A percentile compares a stretch with the other conserved stretches of the same genome.
Evolutionary conservation across 2,888 invertebrate species (phyloP).

Genomic region (Tenodera sinensis): DNA sequence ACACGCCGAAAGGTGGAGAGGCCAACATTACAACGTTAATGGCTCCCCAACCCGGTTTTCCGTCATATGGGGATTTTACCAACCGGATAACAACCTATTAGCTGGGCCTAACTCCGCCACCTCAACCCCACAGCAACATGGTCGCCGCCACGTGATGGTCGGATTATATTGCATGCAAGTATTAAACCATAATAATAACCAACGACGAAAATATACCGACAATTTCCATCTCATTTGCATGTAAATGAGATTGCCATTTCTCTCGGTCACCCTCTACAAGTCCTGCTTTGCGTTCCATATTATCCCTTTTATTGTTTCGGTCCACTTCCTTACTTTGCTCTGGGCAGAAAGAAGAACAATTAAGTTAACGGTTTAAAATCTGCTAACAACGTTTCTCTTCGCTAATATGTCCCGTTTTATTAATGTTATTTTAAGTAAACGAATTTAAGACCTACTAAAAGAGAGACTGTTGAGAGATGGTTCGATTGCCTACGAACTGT

Average conservation of each 20-base stretch:
- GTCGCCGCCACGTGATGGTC: conserved; percentile 19
- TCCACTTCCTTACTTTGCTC: not conserved
- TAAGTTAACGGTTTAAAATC: not conserved
- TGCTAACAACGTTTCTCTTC: no score
- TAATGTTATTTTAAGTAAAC: no score
- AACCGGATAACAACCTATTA: conserved; percentile 30
- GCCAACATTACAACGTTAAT: not conserved
- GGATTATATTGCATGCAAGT: conserved; percentile 27
- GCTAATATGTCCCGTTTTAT: no score
- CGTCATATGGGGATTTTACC: conserved; percentile 27
- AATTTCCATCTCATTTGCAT: conserved; percentile 33
- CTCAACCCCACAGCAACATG: not conserved
- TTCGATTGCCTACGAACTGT: no score
- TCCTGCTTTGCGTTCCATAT: not conserved
- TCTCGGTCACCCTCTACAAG: not conserved
- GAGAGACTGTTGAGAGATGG: no score
- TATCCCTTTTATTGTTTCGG: not conserved
- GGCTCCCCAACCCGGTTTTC: not conserved
- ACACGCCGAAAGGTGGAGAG: conserved; percentile 2
- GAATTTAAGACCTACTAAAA: no score
- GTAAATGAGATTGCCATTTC: conserved; percentile 30
- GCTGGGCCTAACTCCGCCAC: conserved; percentile 8
- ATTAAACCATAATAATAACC: conserved; percentile 31
- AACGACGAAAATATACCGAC: conserved; percentile 28
- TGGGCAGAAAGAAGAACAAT: not conserved